phyloP scores from a whole-genome alignment of 2,888 invertebrate genomes.

The Andrena bucephala region DNA sequence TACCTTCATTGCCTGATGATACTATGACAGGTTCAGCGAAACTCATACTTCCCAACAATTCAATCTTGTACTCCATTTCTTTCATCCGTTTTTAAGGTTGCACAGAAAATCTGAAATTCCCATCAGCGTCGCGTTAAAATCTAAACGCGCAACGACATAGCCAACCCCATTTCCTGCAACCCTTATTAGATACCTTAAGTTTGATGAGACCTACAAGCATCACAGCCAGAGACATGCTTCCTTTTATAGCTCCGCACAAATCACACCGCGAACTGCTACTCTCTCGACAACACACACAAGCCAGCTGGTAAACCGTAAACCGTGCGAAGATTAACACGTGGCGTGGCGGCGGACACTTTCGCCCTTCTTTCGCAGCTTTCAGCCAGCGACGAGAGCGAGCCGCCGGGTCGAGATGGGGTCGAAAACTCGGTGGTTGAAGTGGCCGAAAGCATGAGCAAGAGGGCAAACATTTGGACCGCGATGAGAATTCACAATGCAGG shows the following conservation, averaged over 20 bases:
- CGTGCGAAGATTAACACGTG: slow-evolving; percentile 57
- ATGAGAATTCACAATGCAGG: slow-evolving; percentile 67
- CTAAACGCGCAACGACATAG: no score
- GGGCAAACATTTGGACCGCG: slow-evolving; percentile 69
- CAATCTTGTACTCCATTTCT: no score
- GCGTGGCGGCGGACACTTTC: slow-evolving; percentile 23
- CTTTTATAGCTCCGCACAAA: not conserved
- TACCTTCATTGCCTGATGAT: no score
- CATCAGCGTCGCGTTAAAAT: no score
- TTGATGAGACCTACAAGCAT: not conserved
- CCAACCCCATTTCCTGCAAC: no score
- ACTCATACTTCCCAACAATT: no score
- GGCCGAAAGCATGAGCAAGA: slow-evolving; percentile 39
- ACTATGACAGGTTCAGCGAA: no score
- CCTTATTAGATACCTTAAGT: no score
- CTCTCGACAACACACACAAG: not conserved
- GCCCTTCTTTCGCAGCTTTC: slow-evolving; percentile 39
- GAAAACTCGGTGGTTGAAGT: slow-evolving; percentile 40
- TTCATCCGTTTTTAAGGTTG: no score
- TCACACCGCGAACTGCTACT: not conserved
- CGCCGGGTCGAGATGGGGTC: slow-evolving; percentile 49
- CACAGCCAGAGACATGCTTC: not conserved
- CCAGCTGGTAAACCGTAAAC: slow-evolving; percentile 36
- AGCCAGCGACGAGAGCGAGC: slow-evolving; percentile 9
- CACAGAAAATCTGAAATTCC: no score